A percentile compares a stretch with the other conserved stretches of the same genome.
These are phyloP conservation scores for Betta splendens DNA, from an alignment of 2,797 vertebrate species.

Conservation along the genomic window DNA sequence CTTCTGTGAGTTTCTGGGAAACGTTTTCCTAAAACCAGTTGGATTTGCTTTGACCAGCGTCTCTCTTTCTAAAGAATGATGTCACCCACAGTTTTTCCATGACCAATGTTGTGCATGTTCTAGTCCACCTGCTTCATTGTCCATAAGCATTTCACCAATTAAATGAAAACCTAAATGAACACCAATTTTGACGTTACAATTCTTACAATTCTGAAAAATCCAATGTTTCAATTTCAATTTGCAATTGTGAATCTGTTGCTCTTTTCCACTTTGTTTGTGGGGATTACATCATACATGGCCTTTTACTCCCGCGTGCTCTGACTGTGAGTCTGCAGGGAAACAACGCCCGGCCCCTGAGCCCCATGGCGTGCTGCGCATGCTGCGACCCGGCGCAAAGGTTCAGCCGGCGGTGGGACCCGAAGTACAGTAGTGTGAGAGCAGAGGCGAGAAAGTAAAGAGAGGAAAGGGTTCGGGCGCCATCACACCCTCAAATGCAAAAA, in stretches of 20 bases:
- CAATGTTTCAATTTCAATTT: too few species aligned
- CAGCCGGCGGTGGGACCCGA: conserved; percentile 54
- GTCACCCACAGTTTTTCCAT: too few species aligned
- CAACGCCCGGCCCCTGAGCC: conserved; percentile 29
- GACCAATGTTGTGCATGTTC: too few species aligned
- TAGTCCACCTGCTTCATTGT: too few species aligned
- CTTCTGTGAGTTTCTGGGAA: neutral
- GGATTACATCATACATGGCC: too few species aligned
- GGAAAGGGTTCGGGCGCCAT: conserved; percentile 15
- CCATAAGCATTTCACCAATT: too few species aligned
- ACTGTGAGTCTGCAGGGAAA: conserved; percentile 7
- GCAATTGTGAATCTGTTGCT: too few species aligned
- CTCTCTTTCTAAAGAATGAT: too few species aligned
- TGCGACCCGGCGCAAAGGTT: conserved; percentile 52
- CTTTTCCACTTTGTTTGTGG: neutral
- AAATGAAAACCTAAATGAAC: too few species aligned
- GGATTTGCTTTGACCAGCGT: neutral
- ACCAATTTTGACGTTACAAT: too few species aligned
- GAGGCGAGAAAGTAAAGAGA: conserved; percentile 50
- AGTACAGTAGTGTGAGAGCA: conserved; percentile 35
- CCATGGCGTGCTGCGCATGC: conserved; percentile 44
- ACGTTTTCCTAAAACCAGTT: neutral
- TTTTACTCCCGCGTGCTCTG: too few species aligned
- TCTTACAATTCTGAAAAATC: too few species aligned
- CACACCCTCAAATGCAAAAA: neutral